Percentiles rank a stretch among this genome's conserved stretches.
Evolutionary conservation across 2,888 invertebrate species (phyloP).

Genomic region (Cremastobaeus sp.): DNA sequence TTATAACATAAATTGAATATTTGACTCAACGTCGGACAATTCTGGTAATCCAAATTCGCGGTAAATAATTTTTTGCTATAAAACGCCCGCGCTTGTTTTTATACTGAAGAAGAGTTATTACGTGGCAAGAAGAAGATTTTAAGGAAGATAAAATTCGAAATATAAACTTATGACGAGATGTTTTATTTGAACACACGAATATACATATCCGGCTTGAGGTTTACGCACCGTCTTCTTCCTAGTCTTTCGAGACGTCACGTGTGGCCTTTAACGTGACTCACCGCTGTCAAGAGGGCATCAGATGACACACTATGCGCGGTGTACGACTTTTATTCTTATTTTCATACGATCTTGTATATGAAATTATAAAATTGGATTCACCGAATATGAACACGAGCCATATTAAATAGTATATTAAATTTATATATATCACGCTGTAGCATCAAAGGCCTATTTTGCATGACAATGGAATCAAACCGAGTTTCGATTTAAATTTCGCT

Average conservation of each 20-base stretch:
- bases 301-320: slow-evolving; percentile 38
- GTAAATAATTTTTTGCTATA: too few relatives aligned
- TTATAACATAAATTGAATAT: too few relatives aligned
- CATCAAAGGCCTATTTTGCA: slow-evolving; percentile 29
- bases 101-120: too few relatives aligned
- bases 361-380: slow-evolving; percentile 38
- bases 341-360: slow-evolving; percentile 20
- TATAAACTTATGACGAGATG: too few relatives aligned
- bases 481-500: background rate
- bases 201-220: slow-evolving; percentile 26
- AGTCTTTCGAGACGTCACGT: slow-evolving; percentile 46
- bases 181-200: background rate
- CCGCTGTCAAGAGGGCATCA: slow-evolving; percentile 43
- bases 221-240: slow-evolving; percentile 38
- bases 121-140: too few relatives aligned
- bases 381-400: slow-evolving; percentile 28
- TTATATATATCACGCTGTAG: slow-evolving; percentile 44
- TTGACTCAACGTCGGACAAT: too few relatives aligned
- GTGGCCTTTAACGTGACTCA: slow-evolving; percentile 54
- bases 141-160: too few relatives aligned
- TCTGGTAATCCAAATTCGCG: too few relatives aligned
- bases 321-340: slow-evolving; percentile 23
- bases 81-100: too few relatives aligned
- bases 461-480: slow-evolving; percentile 35
- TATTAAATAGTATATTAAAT: slow-evolving; percentile 28